Conservation (phyloP, 1,140 invertebrate genomes). For the Polypedilum vanderplanki region DNA sequence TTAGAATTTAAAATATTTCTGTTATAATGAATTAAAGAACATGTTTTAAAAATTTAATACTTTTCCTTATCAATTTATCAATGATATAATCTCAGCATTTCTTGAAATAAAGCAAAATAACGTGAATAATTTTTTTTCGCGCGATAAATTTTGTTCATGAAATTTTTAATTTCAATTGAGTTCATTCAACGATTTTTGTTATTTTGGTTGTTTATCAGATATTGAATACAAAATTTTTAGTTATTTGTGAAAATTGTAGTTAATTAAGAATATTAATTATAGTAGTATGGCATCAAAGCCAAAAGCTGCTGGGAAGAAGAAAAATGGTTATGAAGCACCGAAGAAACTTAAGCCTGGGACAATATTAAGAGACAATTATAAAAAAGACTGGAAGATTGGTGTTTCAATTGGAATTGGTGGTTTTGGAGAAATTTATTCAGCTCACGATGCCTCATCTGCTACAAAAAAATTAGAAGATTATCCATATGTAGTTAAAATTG, state of each 20-base stretch:
- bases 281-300: conserved; percentile 23
- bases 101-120: no score
- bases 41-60: no score
- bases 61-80: no score
- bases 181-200: no score
- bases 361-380: conserved; percentile 64
- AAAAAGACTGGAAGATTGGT: conserved; percentile 77
- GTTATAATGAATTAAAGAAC: no score
- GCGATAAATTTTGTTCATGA: no score
- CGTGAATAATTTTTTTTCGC: no score
- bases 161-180: no score
- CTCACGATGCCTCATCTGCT: conserved; percentile 50
- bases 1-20: no score
- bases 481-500: conserved; percentile 72
- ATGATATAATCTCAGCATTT: no score
- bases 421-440: conserved; percentile 87
- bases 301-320: conserved; percentile 49
- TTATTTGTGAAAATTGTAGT: background rate
- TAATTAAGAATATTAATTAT: background rate
- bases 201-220: background rate
- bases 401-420: conserved; percentile 84
- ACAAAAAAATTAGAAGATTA: conserved; percentile 49
- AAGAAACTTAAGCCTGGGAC: conserved; percentile 68
- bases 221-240: background rate
- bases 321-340: conserved; percentile 64